Conservation (phyloP, 2,888 invertebrate species). For the Stramonita haemastoma region DNA sequence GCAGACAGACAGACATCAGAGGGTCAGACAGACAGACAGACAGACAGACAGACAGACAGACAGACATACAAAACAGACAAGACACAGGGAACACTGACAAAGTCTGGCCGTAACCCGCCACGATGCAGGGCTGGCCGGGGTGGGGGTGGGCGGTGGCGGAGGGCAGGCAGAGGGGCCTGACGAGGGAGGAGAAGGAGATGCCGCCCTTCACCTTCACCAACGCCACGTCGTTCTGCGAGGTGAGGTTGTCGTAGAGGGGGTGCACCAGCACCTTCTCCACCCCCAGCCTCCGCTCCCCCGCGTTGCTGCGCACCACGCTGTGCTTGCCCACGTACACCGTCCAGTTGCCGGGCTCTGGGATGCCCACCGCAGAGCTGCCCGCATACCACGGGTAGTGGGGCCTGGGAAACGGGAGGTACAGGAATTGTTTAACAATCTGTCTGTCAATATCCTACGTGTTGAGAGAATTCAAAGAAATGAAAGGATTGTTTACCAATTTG, state of each 20-base stretch:
- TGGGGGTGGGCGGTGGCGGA: constrained; percentile 38
- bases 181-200: constrained; percentile 54
- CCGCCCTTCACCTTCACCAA: constrained; percentile 60
- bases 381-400: neutral
- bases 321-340: constrained; percentile 25
- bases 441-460: no score
- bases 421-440: no score
- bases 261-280: constrained; percentile 81
- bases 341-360: neutral
- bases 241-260: constrained; percentile 89
- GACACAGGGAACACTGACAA: neutral
- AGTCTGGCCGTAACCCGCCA: constrained; percentile 68
- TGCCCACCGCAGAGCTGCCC: neutral
- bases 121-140: constrained; percentile 56
- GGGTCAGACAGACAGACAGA: no score
- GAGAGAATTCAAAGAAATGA: no score
- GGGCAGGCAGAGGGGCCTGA: constrained; percentile 56
- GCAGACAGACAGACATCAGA: no score
- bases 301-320: neutral
- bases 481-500: no score
- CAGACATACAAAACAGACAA: neutral
- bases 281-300: neutral
- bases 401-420: neutral
- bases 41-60: neutral
- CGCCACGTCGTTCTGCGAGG: constrained; percentile 76